Percentiles rank a stretch among this genome's conserved stretches.
phyloP scores from a whole-genome alignment of 2,113 vertebrate species.

The Oncorhynchus nerka region DNA sequence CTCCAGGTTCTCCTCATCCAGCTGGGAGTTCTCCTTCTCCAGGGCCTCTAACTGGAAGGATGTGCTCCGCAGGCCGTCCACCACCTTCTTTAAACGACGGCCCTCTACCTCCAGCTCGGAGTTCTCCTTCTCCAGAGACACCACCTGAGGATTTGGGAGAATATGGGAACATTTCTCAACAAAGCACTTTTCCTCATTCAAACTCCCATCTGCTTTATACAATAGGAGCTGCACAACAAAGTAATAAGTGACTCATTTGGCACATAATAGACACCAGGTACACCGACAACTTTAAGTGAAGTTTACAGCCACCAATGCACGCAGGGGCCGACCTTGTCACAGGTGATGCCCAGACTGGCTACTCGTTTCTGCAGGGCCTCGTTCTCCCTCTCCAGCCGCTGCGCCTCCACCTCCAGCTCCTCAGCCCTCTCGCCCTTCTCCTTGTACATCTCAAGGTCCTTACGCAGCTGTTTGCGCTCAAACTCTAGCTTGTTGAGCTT shows the following conservation, averaged over 20 bases:
- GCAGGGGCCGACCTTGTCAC: conserved; percentile 79
- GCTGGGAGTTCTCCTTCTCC: conserved; percentile 92
- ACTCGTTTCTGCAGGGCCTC: conserved; percentile 91
- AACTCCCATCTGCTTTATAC: too few relatives aligned
- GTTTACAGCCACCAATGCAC: background rate
- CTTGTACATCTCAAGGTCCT: conserved; percentile 89
- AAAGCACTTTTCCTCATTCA: background rate
- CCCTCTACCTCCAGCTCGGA: conserved; percentile 86
- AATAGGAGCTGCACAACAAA: too few relatives aligned
- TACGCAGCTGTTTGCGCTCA: conserved; percentile 89
- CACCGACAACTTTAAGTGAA: background rate
- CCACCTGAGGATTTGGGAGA: conserved; percentile 57
- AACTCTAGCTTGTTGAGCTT: conserved; percentile 94
- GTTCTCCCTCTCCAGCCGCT: conserved; percentile 87
- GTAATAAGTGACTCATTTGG: too few relatives aligned
- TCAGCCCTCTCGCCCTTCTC: conserved; percentile 91
- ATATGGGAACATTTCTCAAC: background rate
- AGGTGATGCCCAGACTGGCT: conserved; percentile 87
- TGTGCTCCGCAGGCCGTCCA: conserved; percentile 87
- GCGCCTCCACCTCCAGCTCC: conserved; percentile 86
- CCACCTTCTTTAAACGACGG: conserved; percentile 89
- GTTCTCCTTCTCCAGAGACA: conserved; percentile 90
- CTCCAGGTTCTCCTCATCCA: conserved; percentile 93
- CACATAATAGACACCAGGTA: background rate
- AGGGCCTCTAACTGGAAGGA: conserved; percentile 89